Base-by-base conservation (phyloP, 1,140 invertebrate genomes). In the Hylaeus volcanicus region DNA sequence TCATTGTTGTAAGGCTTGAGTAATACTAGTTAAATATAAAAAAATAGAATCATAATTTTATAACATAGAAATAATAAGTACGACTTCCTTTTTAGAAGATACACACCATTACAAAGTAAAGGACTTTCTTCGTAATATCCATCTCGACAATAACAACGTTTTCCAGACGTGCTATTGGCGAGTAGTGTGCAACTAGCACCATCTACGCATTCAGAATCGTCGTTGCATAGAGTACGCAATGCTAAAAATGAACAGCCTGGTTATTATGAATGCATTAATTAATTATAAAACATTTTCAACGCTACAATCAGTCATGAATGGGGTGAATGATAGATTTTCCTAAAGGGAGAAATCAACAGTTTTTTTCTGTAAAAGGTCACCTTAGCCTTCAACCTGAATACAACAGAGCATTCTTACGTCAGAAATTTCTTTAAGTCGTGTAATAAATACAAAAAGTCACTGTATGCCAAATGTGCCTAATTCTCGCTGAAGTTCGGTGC, bases 71-170 rank as follows among this genome's bases (percentile, higher is more conserved):
- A 26, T 26, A 26, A 26, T 26, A 48, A 63, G 72, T 55, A n/a
- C 69, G 66, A 63, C 74, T 60, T 83, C 56, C 39, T 60, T 45
- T 12, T 39, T 15, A 43, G 71, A 43, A n/a, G 11, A 70, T 69
- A 15, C 51, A 43, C 86, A 94, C 93, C 92, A 78, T 80, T 93
- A 76, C 93, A 94, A 72, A 83, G 78, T 43, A 89, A 84, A 15
- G n/a, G 56, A 72, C 90, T 81, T 11, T 91, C 91, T 79, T 94
- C 92, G 12, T 81, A 83, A 75, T 91, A 93, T 66, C 92, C 92
- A 45, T 90, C 88, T 82, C 82, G 88, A 64, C 93, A 94, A 45
- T 89, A 89, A 86, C 93, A 94, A 5, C 90, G 91, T 88, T 89
- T 94, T n/a, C 88, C 91, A 9, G 85, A 55, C 48, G 82, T 53